Base-by-base conservation (phyloP, 2,113 vertebrate species). In the Crotalus viridis region DNA sequence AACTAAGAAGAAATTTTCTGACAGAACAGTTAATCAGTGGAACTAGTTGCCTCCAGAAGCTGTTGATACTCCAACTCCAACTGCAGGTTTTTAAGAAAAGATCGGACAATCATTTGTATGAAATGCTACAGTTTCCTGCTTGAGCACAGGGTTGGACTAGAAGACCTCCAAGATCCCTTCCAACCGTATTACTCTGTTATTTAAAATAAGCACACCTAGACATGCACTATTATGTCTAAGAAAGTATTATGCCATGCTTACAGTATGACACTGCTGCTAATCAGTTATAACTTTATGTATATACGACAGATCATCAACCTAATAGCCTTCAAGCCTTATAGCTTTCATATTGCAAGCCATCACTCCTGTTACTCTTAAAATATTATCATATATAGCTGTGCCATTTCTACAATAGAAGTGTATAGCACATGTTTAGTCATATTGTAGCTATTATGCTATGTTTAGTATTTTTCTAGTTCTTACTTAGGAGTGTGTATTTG, bases 361-460 rank as follows among this genome's bases (percentile, higher is more conserved):
- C 61, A 26, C 13, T 90, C 52, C 2, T 21, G 74, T 61, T 9
- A 90, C 13, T 33, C 81, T 54, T 93, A 89, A 93, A 93, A 86
- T 46, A 90, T 93, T 61, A 90, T 56, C 17, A 93, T n/a, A 61
- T n/a, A 26, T 85, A 89, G 24, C n/a, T 55, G 94, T 28, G 85
- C 21, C 15, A 95, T 91, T 59, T 95, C 93, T 33, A 95, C 93
- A 95, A 86, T n/a, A 69, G 89, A 93, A 64, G 81, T 93, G 89
- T 61, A 94, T 12, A 59, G 81, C 95, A 94, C 94, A 96, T 93
- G 0, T 89, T 94, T 95, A 96, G 92, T 95, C 95, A 96, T 46
- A 33, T 0, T 0, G 89, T 92, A 89, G 85, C n/a, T 93, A 69
- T 55, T 89, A 28, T 85, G n/a, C 8, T n/a, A 54, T 0, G 10